Evolutionary conservation across 2,888 invertebrate genomes (phyloP).

Genomic region (Limnephilus rhombicus): DNA sequence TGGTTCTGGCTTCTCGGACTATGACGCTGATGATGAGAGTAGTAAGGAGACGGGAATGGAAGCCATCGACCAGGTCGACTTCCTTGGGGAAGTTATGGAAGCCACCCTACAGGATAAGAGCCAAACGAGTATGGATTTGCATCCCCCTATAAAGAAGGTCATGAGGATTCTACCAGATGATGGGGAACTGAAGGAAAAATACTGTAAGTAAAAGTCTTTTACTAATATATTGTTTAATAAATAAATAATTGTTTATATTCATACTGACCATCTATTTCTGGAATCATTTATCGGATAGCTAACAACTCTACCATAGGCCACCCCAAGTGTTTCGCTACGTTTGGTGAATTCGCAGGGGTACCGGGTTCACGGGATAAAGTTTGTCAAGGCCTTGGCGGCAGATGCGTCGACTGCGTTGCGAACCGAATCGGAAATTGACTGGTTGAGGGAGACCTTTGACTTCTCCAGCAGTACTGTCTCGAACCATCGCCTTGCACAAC

Average conservation of each 20-base stretch:
- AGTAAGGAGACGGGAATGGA: slow-evolving; percentile 50
- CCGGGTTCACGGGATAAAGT: no score
- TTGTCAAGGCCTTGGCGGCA: no score
- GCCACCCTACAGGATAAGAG: slow-evolving; percentile 56
- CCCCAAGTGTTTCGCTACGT: no score
- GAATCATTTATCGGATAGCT: no score
- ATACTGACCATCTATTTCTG: neutral
- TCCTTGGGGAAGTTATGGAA: slow-evolving; percentile 64
- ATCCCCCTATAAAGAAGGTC: slow-evolving; percentile 57
- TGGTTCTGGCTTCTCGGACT: neutral
- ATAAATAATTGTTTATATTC: neutral
- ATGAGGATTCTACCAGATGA: slow-evolving; percentile 55
- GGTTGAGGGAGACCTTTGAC: no score
- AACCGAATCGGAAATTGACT: no score
- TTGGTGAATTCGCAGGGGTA: no score
- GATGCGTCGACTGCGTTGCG: no score
- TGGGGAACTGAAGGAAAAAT: slow-evolving; percentile 31
- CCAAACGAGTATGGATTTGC: slow-evolving; percentile 44
- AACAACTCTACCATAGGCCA: no score
- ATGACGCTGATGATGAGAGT: slow-evolving; percentile 39
- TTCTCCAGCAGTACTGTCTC: no score
- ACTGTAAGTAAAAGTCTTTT: slow-evolving; percentile 27
- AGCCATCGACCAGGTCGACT: slow-evolving; percentile 49
- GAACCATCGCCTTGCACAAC: no score
- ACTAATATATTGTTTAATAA: neutral